Evolutionary conservation across 2,888 invertebrate genomes (phyloP).

Genomic region (Amphipyra berbera): DNA sequence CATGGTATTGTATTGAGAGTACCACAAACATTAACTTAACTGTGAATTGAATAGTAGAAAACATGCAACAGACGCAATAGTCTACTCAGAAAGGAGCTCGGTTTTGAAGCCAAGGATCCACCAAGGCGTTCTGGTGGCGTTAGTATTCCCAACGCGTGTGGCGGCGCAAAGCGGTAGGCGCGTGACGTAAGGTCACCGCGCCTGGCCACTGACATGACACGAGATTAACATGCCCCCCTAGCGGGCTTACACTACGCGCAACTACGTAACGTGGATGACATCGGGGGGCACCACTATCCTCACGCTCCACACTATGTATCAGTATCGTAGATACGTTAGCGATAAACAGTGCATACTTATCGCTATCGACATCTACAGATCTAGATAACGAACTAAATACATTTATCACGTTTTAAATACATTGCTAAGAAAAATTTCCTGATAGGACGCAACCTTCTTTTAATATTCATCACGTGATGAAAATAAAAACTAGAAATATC

Average conservation of each 20-base stretch:
- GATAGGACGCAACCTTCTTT: slow-evolving; percentile 13
- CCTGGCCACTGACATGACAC: slow-evolving; percentile 83
- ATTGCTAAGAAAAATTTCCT: slow-evolving; percentile 15
- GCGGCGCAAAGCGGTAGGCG: slow-evolving; percentile 79
- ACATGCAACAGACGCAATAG: slow-evolving; percentile 81
- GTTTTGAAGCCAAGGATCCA: slow-evolving; percentile 90
- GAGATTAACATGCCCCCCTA: slow-evolving; percentile 80
- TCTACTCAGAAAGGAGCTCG: slow-evolving; percentile 87
- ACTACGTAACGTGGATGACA: slow-evolving; percentile 32
- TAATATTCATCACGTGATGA: slow-evolving; percentile 38
- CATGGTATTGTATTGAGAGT: slow-evolving; percentile 46
- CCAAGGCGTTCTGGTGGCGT: slow-evolving; percentile 86
- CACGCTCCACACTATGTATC: slow-evolving; percentile 33
- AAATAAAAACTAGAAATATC: slow-evolving; percentile 14
- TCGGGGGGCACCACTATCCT: slow-evolving; percentile 15
- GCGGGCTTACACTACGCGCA: slow-evolving; percentile 44
- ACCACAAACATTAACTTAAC: slow-evolving; percentile 58
- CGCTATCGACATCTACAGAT: slow-evolving; percentile 46
- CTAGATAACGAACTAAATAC: slow-evolving; percentile 45
- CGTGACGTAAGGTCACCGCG: slow-evolving; percentile 87
- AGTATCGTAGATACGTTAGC: slow-evolving; percentile 24
- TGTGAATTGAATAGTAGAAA: slow-evolving; percentile 73
- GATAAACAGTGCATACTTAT: slow-evolving; percentile 42
- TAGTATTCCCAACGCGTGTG: slow-evolving; percentile 87
- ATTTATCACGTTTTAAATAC: slow-evolving; percentile 40